phyloP scores from a whole-genome alignment of 2,797 vertebrate species.

The Pangasius djambal region DNA sequence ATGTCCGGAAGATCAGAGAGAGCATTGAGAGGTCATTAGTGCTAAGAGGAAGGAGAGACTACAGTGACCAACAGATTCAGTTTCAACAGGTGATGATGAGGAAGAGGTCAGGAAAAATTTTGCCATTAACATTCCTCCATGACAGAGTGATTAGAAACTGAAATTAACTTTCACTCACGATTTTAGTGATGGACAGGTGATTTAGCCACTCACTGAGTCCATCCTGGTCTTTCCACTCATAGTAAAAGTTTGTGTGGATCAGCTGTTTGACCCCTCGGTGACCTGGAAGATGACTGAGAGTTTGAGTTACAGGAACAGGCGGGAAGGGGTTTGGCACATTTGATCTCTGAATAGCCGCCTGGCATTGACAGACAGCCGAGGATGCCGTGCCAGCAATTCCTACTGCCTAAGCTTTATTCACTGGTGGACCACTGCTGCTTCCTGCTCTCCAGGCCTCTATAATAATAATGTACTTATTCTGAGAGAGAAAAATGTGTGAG shows the following conservation, averaged over 20 bases:
- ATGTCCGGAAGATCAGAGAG: background rate
- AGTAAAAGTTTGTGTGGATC: slow-evolving; percentile 53
- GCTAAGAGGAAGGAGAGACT: background rate
- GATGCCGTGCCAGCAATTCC: slow-evolving; percentile 66
- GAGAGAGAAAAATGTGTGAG: slow-evolving; percentile 53
- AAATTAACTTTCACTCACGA: background rate
- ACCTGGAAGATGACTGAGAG: slow-evolving; percentile 70
- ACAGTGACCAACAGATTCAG: background rate
- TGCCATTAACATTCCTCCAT: background rate
- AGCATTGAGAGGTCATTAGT: slow-evolving; percentile 12
- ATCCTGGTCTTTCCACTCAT: background rate
- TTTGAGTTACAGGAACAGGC: slow-evolving; percentile 68
- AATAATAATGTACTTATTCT: slow-evolving; percentile 56
- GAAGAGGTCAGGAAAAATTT: background rate
- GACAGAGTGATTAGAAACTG: background rate
- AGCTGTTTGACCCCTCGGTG: slow-evolving; percentile 72
- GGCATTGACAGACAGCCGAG: slow-evolving; percentile 68
- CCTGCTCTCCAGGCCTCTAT: slow-evolving; percentile 64
- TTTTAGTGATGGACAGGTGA: slow-evolving; percentile 45
- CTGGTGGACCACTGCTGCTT: slow-evolving; percentile 61
- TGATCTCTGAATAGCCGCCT: slow-evolving; percentile 67
- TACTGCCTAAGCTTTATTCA: slow-evolving; percentile 66
- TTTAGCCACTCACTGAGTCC: slow-evolving; percentile 26
- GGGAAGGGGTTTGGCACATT: slow-evolving; percentile 42
- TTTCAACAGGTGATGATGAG: slow-evolving; percentile 10